These are phyloP conservation scores for Aphaenogaster rudis DNA, from an alignment of 1,140 invertebrate species.

Conservation along the genomic window DNA sequence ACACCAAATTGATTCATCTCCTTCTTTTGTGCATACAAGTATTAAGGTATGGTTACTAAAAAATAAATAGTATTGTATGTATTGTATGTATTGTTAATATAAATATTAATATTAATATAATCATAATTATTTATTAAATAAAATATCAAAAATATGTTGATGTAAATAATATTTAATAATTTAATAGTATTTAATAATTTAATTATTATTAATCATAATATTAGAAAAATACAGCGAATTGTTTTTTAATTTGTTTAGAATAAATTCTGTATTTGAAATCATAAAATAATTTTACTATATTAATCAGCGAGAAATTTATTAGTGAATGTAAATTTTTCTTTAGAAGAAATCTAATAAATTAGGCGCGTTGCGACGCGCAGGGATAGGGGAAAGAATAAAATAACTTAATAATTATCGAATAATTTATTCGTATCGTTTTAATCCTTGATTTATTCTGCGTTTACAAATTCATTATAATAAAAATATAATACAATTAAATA, in stretches of 20 bases:
- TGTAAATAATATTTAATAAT: background rate
- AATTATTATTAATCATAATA: background rate
- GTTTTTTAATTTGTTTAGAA: background rate
- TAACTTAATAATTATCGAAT: background rate
- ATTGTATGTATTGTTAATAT: too few relatives aligned
- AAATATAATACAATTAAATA: background rate
- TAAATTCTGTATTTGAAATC: background rate
- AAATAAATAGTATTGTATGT: background rate
- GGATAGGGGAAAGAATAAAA: background rate
- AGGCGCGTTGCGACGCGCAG: background rate
- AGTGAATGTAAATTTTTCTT: background rate
- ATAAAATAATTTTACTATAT: conserved; percentile 4
- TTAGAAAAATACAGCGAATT: background rate
- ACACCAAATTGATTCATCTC: too few relatives aligned
- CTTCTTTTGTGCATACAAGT: too few relatives aligned
- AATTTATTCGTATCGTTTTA: background rate
- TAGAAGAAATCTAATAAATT: background rate
- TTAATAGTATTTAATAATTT: too few relatives aligned
- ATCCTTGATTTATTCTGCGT: background rate
- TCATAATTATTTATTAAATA: background rate
- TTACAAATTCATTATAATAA: background rate
- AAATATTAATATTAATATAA: background rate
- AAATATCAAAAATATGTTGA: background rate
- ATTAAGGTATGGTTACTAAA: too few relatives aligned
- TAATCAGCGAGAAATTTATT: background rate